These are phyloP conservation scores for Phyllotis vaccarum DNA, from an alignment of 2,797 vertebrate genomes.

Conservation along the genomic window DNA sequence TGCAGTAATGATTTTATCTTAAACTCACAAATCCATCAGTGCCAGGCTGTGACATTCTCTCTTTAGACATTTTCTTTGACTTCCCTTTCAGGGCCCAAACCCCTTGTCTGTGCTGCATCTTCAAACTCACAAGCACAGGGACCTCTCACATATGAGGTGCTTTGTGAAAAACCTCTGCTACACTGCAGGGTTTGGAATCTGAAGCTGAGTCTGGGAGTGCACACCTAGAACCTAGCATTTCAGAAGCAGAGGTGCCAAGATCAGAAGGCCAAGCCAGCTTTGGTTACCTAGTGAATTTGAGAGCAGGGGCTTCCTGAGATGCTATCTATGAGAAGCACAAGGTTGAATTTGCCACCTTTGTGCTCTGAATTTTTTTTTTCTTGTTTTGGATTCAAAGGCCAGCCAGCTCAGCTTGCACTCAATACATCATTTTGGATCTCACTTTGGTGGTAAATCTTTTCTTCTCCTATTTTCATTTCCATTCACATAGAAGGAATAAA, in stretches of 20 bases:
- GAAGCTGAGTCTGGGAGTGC: too few relatives aligned
- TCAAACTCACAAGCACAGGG: neutral
- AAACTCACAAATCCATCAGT: neutral
- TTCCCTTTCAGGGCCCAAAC: neutral
- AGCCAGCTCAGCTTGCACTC: neutral
- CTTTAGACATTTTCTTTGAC: neutral
- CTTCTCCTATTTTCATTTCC: neutral
- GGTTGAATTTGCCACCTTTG: rapidly evolving
- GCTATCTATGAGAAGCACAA: neutral
- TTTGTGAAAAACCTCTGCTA: neutral
- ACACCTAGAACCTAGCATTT: neutral
- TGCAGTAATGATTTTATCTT: neutral
- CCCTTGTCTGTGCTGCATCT: neutral
- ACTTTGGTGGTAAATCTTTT: neutral
- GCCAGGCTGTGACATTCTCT: neutral
- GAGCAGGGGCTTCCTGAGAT: neutral
- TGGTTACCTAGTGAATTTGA: neutral
- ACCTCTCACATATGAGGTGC: rapidly evolving
- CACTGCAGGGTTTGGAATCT: neutral
- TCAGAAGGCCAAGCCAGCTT: neutral
- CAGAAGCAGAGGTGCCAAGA: neutral
- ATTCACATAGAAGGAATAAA: neutral
- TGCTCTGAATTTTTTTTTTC: neutral
- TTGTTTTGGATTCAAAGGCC: neutral
- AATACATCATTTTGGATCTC: neutral